Conservation (phyloP, 2,797 vertebrate species). For the Alca torda region DNA sequence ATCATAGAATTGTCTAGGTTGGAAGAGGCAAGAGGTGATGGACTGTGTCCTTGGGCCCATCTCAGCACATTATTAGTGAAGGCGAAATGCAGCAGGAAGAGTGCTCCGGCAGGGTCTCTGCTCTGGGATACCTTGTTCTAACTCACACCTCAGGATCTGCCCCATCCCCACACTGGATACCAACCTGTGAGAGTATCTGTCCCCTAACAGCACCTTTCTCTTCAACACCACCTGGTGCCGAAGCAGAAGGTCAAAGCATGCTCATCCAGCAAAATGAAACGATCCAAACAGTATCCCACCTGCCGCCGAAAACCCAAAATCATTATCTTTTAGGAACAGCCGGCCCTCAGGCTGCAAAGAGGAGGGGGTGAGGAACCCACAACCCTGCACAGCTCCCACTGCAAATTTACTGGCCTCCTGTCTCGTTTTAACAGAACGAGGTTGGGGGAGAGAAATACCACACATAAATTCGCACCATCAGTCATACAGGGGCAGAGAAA, state of each 20-base stretch:
- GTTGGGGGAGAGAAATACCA: slow-evolving; percentile 56
- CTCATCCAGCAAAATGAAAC: background rate
- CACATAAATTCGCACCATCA: slow-evolving; percentile 78
- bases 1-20: no score
- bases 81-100: background rate
- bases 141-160: background rate
- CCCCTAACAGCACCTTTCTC: background rate
- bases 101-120: background rate
- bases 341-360: slow-evolving; percentile 24
- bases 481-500: slow-evolving; percentile 57
- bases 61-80: background rate
- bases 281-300: background rate
- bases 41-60: background rate
- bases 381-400: slow-evolving; percentile 1
- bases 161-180: background rate
- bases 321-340: background rate
- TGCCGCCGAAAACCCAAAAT: background rate
- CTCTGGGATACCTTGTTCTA: background rate
- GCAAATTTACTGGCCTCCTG: slow-evolving; percentile 53
- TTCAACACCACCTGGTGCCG: background rate
- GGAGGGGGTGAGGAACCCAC: background rate
- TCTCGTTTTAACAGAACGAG: slow-evolving; percentile 10
- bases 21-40: background rate
- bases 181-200: background rate
- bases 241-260: background rate